Evolutionary conservation across 2,113 vertebrate species (phyloP).

Genomic region (Orientallactaga bullata): DNA sequence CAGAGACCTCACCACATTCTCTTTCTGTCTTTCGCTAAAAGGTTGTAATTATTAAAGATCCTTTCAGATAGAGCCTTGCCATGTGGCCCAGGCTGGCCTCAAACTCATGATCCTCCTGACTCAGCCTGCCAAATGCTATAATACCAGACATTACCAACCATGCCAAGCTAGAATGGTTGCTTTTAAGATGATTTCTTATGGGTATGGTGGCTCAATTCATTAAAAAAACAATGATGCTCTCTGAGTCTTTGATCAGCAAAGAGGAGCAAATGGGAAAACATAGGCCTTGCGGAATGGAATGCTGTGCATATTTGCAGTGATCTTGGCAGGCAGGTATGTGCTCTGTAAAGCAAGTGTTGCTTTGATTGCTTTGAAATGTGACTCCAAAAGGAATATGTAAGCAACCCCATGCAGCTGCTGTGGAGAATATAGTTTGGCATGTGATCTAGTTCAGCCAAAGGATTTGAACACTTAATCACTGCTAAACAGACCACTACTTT

Average conservation of each 20-base stretch:
- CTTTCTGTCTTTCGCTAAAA: slow-evolving; percentile 12
- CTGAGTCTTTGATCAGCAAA: slow-evolving; percentile 4
- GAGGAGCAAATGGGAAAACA: not conserved
- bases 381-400: slow-evolving; percentile 44
- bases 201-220: not conserved
- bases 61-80: not conserved
- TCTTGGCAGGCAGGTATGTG: not conserved
- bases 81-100: not conserved
- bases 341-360: not conserved
- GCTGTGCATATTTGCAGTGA: slow-evolving; percentile 22
- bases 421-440: not conserved
- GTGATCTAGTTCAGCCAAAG: slow-evolving; percentile 24
- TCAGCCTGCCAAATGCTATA: not conserved
- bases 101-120: not conserved
- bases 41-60: not conserved
- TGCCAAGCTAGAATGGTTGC: not conserved
- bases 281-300: not conserved
- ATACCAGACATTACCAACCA: not conserved
- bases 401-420: not conserved
- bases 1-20: not conserved
- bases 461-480: not conserved
- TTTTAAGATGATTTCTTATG: not conserved
- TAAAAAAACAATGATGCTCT: not conserved
- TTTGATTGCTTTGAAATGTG: slow-evolving; percentile 13
- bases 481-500: slow-evolving; percentile 8